These are phyloP conservation scores for Aldabrachelys gigantea DNA, from an alignment of 2,113 vertebrate genomes.

Conservation along the genomic window DNA sequence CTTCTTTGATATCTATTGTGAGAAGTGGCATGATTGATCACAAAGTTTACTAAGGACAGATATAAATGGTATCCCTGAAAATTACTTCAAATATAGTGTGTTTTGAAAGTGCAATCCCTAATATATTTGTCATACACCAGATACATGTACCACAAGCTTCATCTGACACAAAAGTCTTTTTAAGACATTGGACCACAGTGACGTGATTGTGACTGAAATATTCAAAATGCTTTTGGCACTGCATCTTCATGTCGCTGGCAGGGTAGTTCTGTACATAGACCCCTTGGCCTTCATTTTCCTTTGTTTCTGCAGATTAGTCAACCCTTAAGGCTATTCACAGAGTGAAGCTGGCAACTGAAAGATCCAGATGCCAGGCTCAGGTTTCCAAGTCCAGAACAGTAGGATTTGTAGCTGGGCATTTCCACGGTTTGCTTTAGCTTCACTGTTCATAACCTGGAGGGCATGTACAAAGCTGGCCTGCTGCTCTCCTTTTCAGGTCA, in stretches of 20 bases:
- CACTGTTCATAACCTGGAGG: constrained; percentile 19
- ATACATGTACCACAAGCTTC: background rate
- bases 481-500: constrained; percentile 18
- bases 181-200: constrained; percentile 18
- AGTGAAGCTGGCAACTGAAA: constrained; percentile 39
- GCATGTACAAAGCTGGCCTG: constrained; percentile 49
- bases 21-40: constrained; percentile 28
- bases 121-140: background rate
- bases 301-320: constrained; percentile 34
- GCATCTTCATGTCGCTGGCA: background rate
- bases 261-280: background rate
- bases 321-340: constrained; percentile 5
- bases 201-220: constrained; percentile 1
- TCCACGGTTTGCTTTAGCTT: constrained; percentile 53
- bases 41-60: background rate
- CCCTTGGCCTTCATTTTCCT: constrained; percentile 3
- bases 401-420: constrained; percentile 40
- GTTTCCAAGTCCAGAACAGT: constrained; percentile 56
- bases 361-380: constrained; percentile 34
- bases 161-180: constrained; percentile 17
- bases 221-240: constrained; percentile 39
- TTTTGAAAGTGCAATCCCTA: background rate
- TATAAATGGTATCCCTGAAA: background rate
- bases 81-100: background rate
- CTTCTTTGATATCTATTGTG: constrained; percentile 23